A percentile compares a stretch with the other conserved stretches of the same genome.
Evolutionary conservation across 2,888 invertebrate species (phyloP).

Genomic region (Elegia similella): DNA sequence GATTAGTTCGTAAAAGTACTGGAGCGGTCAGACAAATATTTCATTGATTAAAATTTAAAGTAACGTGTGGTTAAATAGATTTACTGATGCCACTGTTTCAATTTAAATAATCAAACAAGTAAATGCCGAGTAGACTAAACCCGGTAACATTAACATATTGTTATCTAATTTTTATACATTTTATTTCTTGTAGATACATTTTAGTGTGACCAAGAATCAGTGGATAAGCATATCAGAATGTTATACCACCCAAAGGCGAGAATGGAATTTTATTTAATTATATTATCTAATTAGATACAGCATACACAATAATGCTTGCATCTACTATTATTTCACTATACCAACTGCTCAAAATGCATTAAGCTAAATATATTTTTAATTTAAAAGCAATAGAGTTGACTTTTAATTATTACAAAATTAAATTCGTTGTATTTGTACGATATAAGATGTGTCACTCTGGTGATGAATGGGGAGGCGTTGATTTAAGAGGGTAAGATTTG

Average conservation of each 20-base stretch:
- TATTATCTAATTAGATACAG: conserved; percentile 74
- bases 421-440: conserved; percentile 41
- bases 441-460: conserved; percentile 56
- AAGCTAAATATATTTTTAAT: conserved; percentile 31
- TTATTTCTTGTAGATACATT: conserved; percentile 30
- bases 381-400: conserved; percentile 34
- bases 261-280: conserved; percentile 61
- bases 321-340: conserved; percentile 55
- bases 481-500: conserved; percentile 68
- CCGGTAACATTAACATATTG: conserved; percentile 5
- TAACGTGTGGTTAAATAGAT: background rate
- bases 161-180: conserved; percentile 16
- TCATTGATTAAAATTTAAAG: background rate
- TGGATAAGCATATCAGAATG: conserved; percentile 52
- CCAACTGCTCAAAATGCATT: conserved; percentile 27
- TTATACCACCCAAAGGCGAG: conserved; percentile 70
- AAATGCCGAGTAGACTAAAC: background rate
- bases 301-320: conserved; percentile 66
- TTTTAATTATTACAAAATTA: conserved; percentile 38
- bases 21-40: background rate
- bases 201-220: conserved; percentile 36
- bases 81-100: background rate
- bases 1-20: background rate
- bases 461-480: conserved; percentile 69
- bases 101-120: background rate